phyloP scores from a whole-genome alignment of 23 tunicate genomes.

The Styela plicata region DNA sequence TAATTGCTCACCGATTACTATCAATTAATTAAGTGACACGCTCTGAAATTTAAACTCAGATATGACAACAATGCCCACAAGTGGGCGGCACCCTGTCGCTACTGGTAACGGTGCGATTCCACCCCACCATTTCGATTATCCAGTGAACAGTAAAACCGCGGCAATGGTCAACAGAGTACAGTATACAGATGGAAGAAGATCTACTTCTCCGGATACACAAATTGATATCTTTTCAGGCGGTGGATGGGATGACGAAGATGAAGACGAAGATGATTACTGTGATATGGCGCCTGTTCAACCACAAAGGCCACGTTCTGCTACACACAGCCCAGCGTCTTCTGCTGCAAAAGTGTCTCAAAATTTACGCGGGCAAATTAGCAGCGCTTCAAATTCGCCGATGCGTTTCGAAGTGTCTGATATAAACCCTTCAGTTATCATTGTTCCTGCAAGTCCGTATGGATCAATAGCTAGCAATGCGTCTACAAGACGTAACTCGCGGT shows the following conservation, averaged over 20 bases:
- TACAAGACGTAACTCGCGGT: not conserved
- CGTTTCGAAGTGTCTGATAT: not conserved
- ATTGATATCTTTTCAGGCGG: slow-evolving; percentile 18
- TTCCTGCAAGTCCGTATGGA: slow-evolving; percentile 24
- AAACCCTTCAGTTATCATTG: slow-evolving; percentile 4
- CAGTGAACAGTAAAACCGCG: not conserved
- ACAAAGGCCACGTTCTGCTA: not conserved
- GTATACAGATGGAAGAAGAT: not conserved
- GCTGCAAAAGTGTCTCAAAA: not conserved
- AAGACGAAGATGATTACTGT: slow-evolving; percentile 40
- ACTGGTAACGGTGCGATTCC: not conserved
- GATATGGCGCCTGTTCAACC: slow-evolving; percentile 55
- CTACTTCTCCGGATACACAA: not conserved
- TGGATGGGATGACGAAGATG: slow-evolving; percentile 31
- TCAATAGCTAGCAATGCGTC: not conserved
- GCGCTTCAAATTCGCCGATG: not conserved
- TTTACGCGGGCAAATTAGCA: not conserved
- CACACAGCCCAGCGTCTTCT: not conserved
- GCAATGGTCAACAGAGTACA: not conserved
- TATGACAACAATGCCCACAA: not conserved
- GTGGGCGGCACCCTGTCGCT: not conserved
- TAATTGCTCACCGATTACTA: not conserved
- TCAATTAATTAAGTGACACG: no score
- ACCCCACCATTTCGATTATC: not conserved
- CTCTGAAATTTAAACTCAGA: not conserved